These are phyloP conservation scores for Nephrotoma flavescens DNA, from an alignment of 2,888 invertebrate species.

Conservation along the genomic window DNA sequence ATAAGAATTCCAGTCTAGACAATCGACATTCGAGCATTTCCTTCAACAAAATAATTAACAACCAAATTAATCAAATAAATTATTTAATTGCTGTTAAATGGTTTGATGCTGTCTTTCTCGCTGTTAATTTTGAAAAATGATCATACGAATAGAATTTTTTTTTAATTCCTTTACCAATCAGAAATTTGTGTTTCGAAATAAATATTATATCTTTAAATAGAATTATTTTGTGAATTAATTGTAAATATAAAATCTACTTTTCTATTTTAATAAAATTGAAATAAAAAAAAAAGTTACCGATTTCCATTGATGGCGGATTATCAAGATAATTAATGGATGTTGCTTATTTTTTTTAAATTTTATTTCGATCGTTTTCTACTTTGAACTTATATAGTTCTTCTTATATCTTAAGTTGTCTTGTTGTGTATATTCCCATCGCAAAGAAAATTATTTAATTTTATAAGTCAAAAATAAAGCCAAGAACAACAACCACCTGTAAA, in stretches of 20 bases:
- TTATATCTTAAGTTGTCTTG: background rate
- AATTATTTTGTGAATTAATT: background rate
- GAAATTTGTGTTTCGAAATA: background rate
- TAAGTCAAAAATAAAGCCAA: background rate
- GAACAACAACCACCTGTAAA: background rate
- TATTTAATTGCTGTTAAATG: background rate
- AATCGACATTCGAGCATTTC: background rate
- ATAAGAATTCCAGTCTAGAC: background rate
- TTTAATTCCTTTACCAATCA: background rate
- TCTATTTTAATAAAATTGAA: background rate
- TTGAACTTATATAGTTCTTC: background rate
- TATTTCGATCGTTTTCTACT: background rate
- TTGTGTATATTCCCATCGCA: background rate
- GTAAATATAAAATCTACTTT: background rate
- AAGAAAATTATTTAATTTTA: background rate
- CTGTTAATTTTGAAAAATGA: background rate
- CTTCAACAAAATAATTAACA: background rate
- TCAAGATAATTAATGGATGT: slow-evolving; percentile 6
- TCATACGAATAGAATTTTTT: background rate
- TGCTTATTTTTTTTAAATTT: background rate
- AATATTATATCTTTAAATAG: background rate
- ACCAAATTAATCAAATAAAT: background rate
- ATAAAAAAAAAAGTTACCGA: slow-evolving; percentile 1
- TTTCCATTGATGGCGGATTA: slow-evolving; percentile 6
- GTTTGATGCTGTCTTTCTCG: background rate